Base-by-base conservation (phyloP, 1,140 invertebrate species). In the Cotesia glomerata region DNA sequence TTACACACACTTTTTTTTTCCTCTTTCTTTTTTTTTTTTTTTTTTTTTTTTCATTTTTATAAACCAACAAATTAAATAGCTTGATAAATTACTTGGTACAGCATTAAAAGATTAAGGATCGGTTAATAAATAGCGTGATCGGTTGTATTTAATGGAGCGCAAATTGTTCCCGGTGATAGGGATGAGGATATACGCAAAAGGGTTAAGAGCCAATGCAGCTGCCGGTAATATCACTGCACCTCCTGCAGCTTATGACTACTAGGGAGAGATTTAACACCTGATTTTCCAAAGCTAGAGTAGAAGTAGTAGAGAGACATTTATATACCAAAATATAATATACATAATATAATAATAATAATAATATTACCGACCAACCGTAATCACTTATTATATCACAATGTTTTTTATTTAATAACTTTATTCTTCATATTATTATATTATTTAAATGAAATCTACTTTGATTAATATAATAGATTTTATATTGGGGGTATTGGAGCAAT, bases 181-280 rank as follows among this genome's bases (percentile, higher is more conserved):
- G 26, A 26, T 26, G 65, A 64, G 11, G 39, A 45, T 45, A 9
- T 11, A 7, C 2, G 72, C 35, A 59, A 34, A 52, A 75, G 73
- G 75, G 71, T 73, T 51, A 65, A 14, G 26, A 14, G 26, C 45
- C 39, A 61, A 14, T 80, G 76, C 78, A 79, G 79, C 78, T 80
- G 79, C 70, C 36, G 76, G 71, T 79, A 26, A 3, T 80, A 80
- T 80, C 77, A 79, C 75, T 79, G 72, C 77, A 52, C 78, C 70
- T 67, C 65, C 65, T 67, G 65, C 65, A 67, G 52, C 65, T 67
- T 67, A 67, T 49, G 65, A 67, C 51, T 26, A 26, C 49, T 67
- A 16, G 63, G 18, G 63, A 16, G 65, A 67, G 65, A 67, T 67
- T 67, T 13, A 16, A 18, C 52, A 18, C 49, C 34, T 32, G 65